phyloP scores from a whole-genome alignment of 2,888 invertebrate species.

The Caenorhabditis angaria region DNA sequence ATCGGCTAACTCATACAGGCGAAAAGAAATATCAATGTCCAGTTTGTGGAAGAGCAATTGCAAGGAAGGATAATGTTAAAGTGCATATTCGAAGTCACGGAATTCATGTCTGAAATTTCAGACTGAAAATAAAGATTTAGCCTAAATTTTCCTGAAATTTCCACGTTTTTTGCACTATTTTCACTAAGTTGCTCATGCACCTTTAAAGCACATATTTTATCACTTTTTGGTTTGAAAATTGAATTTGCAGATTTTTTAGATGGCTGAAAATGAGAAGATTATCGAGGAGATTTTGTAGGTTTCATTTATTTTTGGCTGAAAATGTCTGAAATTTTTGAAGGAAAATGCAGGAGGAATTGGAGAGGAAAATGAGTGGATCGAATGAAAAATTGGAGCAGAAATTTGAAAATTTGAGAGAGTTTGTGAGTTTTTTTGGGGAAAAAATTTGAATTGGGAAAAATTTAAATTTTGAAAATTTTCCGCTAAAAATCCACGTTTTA shows the following conservation, averaged over 20 bases:
- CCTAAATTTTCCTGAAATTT: background rate
- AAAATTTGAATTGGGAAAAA: too few relatives aligned
- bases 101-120: slow-evolving; percentile 8
- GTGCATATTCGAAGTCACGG: slow-evolving; percentile 58
- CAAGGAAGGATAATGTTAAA: slow-evolving; percentile 65
- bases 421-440: slow-evolving; percentile 22
- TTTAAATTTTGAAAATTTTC: background rate
- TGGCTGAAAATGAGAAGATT: slow-evolving; percentile 16
- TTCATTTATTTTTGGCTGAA: slow-evolving; percentile 9
- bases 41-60: slow-evolving; percentile 63
- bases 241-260: slow-evolving; percentile 13
- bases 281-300: slow-evolving; percentile 31
- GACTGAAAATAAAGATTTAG: background rate
- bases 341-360: slow-evolving; percentile 30
- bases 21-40: slow-evolving; percentile 64
- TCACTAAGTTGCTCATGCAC: slow-evolving; percentile 18
- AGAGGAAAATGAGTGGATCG: slow-evolving; percentile 11
- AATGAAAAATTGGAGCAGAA: slow-evolving; percentile 29
- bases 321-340: slow-evolving; percentile 12
- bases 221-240: background rate
- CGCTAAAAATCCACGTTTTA: background rate
- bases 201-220: background rate
- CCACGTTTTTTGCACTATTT: background rate
- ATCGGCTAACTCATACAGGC: slow-evolving; percentile 59
- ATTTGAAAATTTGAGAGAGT: slow-evolving; percentile 32